Base-by-base conservation (phyloP, 92 coral and sea anemone genomes). In the Porites cylindrica region DNA sequence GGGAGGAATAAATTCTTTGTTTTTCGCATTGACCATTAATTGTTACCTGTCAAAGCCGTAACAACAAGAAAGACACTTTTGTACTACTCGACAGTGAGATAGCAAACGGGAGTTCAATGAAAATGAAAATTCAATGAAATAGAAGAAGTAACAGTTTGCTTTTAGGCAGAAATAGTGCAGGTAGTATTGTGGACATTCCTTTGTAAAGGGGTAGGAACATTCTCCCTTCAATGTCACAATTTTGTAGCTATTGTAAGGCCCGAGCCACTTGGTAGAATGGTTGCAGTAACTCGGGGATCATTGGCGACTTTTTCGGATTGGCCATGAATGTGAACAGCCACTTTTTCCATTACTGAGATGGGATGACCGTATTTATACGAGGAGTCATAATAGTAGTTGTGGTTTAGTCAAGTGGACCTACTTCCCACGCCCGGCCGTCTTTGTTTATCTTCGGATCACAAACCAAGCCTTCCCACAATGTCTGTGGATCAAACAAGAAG, bases 231-330 rank as follows among this genome's bases (percentile, higher is more conserved):
- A 54, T 69, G 10, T 70, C 52, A 70, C 53, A 70, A 43, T 80
- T 95, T 95, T 26, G 65, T 87, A 29, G 85, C 91, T 82, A 93
- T 71, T 29, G 82, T 81, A 23, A 95, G 84, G 26, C 98, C 98
- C 80, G 91, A 91, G 19, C 90, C 90, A 74, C 89, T 29, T 17
- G 94, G 91, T 24, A 95, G 72, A 78, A 93, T 54, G 67, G 75
- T 84, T 69, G 79, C 85, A 16, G 81, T 80, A 2, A 93, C 96
- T 4, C 98, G 89, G 1, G 73, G 47, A 72, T 95, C 98, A 51
- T 89, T 86, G 75, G 86, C 92, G 58, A 95, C 80, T 68, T 95
- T 95, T 64, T 72, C 38, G 23, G 23, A 84, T 95, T 95, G 73
- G 16, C 83, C 85, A 66, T 88, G 93, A 54, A 95, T 82, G 53